These are phyloP conservation scores for Andricus curvator DNA, from an alignment of 2,888 invertebrate species.

Conservation along the genomic window DNA sequence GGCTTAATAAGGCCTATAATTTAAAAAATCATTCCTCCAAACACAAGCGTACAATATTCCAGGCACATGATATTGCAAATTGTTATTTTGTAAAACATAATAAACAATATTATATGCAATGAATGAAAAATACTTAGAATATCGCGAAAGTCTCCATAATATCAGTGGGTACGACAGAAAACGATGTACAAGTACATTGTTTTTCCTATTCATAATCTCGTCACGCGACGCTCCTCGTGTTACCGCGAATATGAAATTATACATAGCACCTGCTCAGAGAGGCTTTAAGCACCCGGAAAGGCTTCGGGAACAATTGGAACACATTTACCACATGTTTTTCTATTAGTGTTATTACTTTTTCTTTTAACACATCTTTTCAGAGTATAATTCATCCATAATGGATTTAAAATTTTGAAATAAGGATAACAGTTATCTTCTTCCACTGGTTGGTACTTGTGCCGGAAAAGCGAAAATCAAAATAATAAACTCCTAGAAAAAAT, in stretches of 20 bases:
- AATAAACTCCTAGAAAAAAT: no score
- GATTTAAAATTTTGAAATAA: no score
- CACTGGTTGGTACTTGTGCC: no score
- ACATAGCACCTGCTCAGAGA: neutral
- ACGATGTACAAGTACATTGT: constrained; percentile 3
- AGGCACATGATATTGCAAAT: neutral
- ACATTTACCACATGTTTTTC: neutral
- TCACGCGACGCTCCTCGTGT: neutral
- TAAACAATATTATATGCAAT: neutral
- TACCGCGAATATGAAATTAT: neutral
- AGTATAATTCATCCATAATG: neutral
- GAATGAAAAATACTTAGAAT: neutral
- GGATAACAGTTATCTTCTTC: no score
- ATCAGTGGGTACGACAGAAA: neutral
- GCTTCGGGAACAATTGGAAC: neutral
- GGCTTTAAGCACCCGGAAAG: neutral
- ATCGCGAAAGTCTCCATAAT: neutral
- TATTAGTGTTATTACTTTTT: neutral
- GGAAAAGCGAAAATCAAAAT: no score
- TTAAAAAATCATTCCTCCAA: no score
- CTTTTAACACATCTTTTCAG: neutral
- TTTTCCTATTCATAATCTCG: constrained; percentile 1
- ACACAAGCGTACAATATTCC: no score
- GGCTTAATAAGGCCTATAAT: no score
- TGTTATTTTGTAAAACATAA: neutral